Conservation (phyloP, 2,888 invertebrate species). For the Trissolcus brochymenae region DNA sequence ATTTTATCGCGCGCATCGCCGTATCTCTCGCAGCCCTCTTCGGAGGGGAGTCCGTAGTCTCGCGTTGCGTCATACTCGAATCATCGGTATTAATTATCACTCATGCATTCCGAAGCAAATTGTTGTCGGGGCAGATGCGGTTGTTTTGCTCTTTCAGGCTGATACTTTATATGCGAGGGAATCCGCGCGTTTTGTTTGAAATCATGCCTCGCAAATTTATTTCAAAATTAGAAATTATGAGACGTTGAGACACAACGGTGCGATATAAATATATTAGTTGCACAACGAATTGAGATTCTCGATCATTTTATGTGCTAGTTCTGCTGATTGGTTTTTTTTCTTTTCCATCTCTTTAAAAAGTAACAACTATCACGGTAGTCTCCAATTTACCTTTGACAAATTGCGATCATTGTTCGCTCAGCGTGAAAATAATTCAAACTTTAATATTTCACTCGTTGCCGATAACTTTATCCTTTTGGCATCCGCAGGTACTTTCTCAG, state of each 20-base stretch:
- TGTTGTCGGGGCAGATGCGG: slow-evolving; percentile 20
- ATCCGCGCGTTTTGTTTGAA: slow-evolving; percentile 31
- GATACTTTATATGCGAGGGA: slow-evolving; percentile 48
- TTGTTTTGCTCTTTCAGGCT: slow-evolving; percentile 37
- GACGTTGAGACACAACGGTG: slow-evolving; percentile 1
- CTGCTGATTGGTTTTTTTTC: slow-evolving; percentile 2
- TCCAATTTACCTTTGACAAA: slow-evolving; percentile 13
- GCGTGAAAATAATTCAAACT: slow-evolving; percentile 13
- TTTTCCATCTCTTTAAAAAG: background rate
- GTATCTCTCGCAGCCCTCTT: slow-evolving; percentile 42
- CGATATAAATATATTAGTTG: slow-evolving; percentile 27
- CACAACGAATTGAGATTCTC: slow-evolving; percentile 17
- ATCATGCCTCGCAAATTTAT: slow-evolving; percentile 38
- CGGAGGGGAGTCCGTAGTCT: slow-evolving; percentile 53
- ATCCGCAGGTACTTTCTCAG: slow-evolving; percentile 20
- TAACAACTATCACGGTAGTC: background rate
- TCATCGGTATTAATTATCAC: slow-evolving; percentile 54
- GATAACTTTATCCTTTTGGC: slow-evolving; percentile 31
- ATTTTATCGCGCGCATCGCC: slow-evolving; percentile 66
- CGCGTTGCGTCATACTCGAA: slow-evolving; percentile 54
- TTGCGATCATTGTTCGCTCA: slow-evolving; percentile 6
- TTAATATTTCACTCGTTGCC: slow-evolving; percentile 28
- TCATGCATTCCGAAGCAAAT: slow-evolving; percentile 45
- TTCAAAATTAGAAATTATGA: slow-evolving; percentile 36
- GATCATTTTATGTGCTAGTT: slow-evolving; percentile 19